Evolutionary conservation across 2,888 invertebrate genomes (phyloP), one percentile per base, ranked within the genome.

Genomic region (Pseudolycoriella hygida): DNA sequence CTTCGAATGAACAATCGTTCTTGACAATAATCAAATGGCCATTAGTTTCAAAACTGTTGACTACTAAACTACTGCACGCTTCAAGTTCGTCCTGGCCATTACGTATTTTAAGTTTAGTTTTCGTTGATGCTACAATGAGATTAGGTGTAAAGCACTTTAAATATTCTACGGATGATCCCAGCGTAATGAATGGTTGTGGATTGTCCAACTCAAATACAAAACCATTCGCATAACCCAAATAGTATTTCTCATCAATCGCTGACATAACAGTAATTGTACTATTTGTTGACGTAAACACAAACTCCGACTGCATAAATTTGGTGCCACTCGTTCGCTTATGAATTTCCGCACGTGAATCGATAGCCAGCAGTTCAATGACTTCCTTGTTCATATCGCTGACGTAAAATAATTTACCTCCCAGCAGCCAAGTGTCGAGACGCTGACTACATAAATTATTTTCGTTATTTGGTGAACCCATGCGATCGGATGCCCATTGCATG

Each of bases 361-460:
- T 57, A 1, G 60, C 60, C 47, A 57, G 54, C 3, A 64, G 44
- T 12, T 52, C 18, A 2, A 51, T 50, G 2, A 51, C 50, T 42
- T 51, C 47, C 4, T 53, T 52, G 8, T 50, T 48, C 17, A 49
- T 42, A 42, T 53, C 53, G 34, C 49, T 51, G 5, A 57, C 50
- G 50, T 58, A 58, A 44, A 56, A 60, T 12, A 58, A 45, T 47
- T 54, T 52, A 2, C 53, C 50, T 0, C 59, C 60, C 17, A 55
- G 49, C 31, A 64, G 48, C 52, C 59, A 56, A 1, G 58, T 58
- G 48, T 58, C 54, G 2, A 59, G 58, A 30, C 60, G 61, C 31
- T 55, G 54, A 19, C 41, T 37, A 18, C 52, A 51, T 17, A 51
- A 47, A 37, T 49, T 49, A 1, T 49, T 47, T 17, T 53, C 52